Percentiles rank a stretch among this genome's conserved stretches.
Evolutionary conservation across 2,888 invertebrate species (phyloP).

Genomic region (Anorthoa munda): DNA sequence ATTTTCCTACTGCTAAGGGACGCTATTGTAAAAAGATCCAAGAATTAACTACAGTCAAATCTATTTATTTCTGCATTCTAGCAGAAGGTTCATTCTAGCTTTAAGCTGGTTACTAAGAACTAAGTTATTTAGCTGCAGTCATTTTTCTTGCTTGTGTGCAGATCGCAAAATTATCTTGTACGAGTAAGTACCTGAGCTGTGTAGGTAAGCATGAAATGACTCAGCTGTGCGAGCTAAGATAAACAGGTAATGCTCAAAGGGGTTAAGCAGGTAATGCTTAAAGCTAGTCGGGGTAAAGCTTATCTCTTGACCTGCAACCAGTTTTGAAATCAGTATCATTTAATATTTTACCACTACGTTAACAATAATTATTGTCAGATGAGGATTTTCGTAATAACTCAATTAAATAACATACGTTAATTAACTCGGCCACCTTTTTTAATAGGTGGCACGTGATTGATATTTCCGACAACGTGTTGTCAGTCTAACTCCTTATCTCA

Average conservation of each 20-base stretch:
- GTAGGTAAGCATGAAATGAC: no score
- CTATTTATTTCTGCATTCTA: no score
- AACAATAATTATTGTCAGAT: neutral
- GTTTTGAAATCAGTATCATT: neutral
- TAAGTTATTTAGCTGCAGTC: no score
- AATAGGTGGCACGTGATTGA: constrained; percentile 41
- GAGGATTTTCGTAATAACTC: neutral
- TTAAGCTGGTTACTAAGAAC: no score
- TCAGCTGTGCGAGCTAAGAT: no score
- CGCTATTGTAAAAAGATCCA: neutral
- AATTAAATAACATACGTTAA: constrained; percentile 2
- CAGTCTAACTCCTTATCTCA: constrained; percentile 40
- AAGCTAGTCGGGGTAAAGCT: no score
- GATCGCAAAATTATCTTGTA: no score
- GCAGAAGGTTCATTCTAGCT: no score
- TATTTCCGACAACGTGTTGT: constrained; percentile 28
- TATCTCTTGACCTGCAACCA: neutral
- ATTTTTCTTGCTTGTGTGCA: no score
- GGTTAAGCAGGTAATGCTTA: no score
- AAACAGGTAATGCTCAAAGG: no score
- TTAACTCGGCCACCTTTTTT: constrained; percentile 22
- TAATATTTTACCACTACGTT: neutral
- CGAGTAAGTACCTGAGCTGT: no score
- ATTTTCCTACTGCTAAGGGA: neutral
- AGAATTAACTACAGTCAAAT: neutral